phyloP scores from a whole-genome alignment of 2,797 vertebrate genomes.

The Molossus alvarezi region DNA sequence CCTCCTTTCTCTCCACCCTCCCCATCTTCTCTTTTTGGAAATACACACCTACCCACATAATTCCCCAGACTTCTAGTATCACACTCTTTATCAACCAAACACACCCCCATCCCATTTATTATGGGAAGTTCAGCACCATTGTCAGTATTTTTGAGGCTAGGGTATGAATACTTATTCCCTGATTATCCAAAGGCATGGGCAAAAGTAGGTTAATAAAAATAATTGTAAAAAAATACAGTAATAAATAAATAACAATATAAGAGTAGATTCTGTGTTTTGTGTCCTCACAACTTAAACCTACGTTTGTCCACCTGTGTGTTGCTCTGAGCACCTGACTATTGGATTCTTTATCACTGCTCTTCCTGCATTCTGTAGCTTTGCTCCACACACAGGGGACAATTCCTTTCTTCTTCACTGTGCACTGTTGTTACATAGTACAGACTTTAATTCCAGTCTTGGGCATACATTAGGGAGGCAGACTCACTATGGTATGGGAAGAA shows the following conservation, averaged over 20 bases:
- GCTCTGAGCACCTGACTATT: neutral
- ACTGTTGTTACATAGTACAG: neutral
- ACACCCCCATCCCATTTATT: neutral
- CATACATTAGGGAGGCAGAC: neutral
- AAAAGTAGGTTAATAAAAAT: neutral
- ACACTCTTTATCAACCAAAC: neutral
- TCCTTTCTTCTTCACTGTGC: neutral
- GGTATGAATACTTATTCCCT: neutral
- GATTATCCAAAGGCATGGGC: neutral
- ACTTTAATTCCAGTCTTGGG: neutral
- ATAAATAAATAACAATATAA: neutral
- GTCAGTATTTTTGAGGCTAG: neutral
- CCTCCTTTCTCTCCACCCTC: too few relatives aligned
- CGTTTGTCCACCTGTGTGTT: neutral
- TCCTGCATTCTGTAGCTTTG: neutral
- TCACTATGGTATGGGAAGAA: neutral
- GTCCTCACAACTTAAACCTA: neutral
- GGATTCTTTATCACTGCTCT: neutral
- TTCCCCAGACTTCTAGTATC: neutral
- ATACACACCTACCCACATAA: neutral
- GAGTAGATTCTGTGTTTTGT: neutral
- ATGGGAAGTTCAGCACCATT: neutral
- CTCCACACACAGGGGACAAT: fast-evolving
- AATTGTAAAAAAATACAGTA: neutral
- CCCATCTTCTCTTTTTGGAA: neutral